A percentile compares a stretch with the other conserved stretches of the same genome.
Evolutionary conservation across 2,113 vertebrate species (phyloP).

Genomic region (Albula glossodonta): DNA sequence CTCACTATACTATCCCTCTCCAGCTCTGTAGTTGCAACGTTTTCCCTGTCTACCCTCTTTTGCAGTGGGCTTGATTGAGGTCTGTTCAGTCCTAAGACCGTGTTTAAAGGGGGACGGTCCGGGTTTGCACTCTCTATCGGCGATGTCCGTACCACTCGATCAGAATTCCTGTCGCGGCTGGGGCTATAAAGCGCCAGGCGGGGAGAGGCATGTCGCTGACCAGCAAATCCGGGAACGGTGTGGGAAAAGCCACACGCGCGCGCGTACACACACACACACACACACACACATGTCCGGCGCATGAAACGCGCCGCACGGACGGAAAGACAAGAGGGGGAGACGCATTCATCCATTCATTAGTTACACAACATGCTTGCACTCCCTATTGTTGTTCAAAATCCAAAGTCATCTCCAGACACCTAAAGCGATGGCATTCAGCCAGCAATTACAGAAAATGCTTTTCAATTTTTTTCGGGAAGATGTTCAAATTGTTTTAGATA

Average conservation of each 20-base stretch:
- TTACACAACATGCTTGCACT: slow-evolving; percentile 45
- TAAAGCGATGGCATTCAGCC: slow-evolving; percentile 9
- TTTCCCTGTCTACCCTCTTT: slow-evolving; percentile 57
- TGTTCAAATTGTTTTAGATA: background rate
- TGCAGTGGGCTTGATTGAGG: slow-evolving; percentile 64
- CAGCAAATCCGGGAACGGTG: slow-evolving; percentile 78
- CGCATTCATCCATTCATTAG: slow-evolving; percentile 11
- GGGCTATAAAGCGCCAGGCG: slow-evolving; percentile 81
- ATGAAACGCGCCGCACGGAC: slow-evolving; percentile 13
- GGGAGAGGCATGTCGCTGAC: slow-evolving; percentile 73
- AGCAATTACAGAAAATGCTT: background rate
- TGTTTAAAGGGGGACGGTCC: slow-evolving; percentile 74
- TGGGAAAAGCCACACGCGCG: slow-evolving; percentile 58
- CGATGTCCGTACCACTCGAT: slow-evolving; percentile 90
- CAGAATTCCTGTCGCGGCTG: slow-evolving; percentile 78
- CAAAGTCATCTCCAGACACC: slow-evolving; percentile 40
- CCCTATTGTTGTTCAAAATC: slow-evolving; percentile 51
- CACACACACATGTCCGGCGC: slow-evolving; percentile 28
- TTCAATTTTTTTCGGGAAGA: no score
- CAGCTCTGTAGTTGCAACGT: slow-evolving; percentile 8
- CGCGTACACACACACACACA: slow-evolving; percentile 57
- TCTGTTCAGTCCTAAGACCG: slow-evolving; percentile 80
- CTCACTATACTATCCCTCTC: background rate
- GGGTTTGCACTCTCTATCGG: slow-evolving; percentile 79
- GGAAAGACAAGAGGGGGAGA: slow-evolving; percentile 7